These are phyloP conservation scores for Okapia johnstoni DNA, from an alignment of 2,113 vertebrate genomes.

Conservation along the genomic window DNA sequence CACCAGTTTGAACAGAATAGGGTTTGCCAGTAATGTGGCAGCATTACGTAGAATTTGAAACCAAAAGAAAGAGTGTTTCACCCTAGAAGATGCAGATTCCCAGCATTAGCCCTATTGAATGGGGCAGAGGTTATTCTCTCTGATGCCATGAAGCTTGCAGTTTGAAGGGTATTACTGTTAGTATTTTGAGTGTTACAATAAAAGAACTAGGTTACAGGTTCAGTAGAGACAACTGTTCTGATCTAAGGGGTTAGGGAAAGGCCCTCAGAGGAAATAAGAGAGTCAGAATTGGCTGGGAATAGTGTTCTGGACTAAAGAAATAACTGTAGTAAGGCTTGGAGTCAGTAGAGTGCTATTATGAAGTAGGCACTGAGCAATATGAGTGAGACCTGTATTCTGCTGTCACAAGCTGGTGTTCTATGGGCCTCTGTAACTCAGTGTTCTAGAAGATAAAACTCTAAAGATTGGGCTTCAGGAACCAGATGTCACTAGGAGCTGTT, in stretches of 20 bases:
- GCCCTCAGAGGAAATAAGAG: conserved; percentile 1
- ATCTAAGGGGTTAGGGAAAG: not conserved
- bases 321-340: not conserved
- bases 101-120: not conserved
- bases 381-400: not conserved
- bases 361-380: not conserved
- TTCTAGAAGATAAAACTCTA: not conserved
- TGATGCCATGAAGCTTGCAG: not conserved
- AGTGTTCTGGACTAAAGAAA: not conserved
- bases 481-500: not conserved
- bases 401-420: not conserved
- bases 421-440: not conserved
- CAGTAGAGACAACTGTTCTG: not conserved
- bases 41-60: not conserved
- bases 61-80: not conserved
- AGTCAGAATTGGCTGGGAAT: not conserved
- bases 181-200: not conserved
- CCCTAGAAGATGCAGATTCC: not conserved
- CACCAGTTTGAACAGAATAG: conserved; percentile 29
- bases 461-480: not conserved
- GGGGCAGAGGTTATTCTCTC: not conserved
- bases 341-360: not conserved
- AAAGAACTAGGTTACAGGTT: not conserved
- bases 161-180: not conserved
- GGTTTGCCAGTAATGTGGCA: not conserved